Base-by-base conservation (phyloP, 1,140 invertebrate species). In the Maconellicoccus hirsutus region DNA sequence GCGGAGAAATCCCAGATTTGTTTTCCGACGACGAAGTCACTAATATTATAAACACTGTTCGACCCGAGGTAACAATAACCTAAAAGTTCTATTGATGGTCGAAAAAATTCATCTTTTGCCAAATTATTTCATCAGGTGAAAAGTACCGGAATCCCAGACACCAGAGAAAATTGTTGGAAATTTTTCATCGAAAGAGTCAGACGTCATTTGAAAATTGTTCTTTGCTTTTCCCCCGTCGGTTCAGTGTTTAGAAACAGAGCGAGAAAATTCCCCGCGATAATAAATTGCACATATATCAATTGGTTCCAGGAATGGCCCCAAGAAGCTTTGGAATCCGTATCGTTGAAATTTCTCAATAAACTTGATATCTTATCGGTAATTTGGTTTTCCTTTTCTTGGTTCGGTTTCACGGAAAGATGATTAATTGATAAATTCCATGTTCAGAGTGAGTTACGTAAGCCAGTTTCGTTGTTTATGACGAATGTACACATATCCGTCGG, bases 251-350 rank as follows among this genome's bases (percentile, higher is more conserved):
- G 94, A 74, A 83, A 93, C 27, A 85, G 94, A 73, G 88, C 90
- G 12, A 84, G 94, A 71, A 93, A 96, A 80, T 98, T 97, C 81
- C 95, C 95, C 6, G 93, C 94, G 1, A 81, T 98, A n/a, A 89
- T 93, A 8, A 97, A 94, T 81, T 95, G 92, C 76, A 94, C 94
- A 0, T 86, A 88, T 8, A 96, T 97, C 70, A 87, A 97, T 79
- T 98, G 94, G 94, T 97, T 97, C 79, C 93, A 97, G 78, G 91
- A 94, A 81, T 98, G 95, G 94, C 94, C 95, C 0, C 84, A 88
- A 78, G 88, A 94, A 76, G 95, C 95, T 7, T 79, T 98, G 70
- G 84, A 91, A 75, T 95, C 92, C 70, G 95, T 98, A 0, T 94
- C 93, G 26, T 83, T 83, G 71, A 83, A 88, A 72, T 96, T 96